Evolutionary conservation across 1,140 invertebrate species (phyloP), one percentile per base, ranked within the genome.

Genomic region (Drosophila kepulauana): DNA sequence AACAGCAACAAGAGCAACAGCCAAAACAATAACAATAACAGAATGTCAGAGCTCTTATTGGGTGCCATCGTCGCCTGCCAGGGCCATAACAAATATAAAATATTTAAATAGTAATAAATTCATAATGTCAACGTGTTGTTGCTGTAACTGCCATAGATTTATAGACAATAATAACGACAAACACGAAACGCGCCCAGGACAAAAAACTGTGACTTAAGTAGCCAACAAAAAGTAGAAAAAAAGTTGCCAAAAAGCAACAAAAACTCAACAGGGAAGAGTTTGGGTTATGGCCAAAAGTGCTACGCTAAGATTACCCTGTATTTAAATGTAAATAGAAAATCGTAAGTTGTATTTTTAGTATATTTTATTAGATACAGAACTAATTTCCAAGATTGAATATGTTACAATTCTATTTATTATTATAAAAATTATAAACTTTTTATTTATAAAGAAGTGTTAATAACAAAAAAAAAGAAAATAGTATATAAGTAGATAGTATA

Each of bases 51-150:
- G 43, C 62, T 58, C 84, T 85, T 81, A 84, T 84, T 75, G 78
- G 65, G 71, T 84, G 66, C 84, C 77, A 89, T 89, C 85, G 81
- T 88, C 85, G 84, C 84, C 85, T 89, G 85, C 75, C 75, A 72
- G 52, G 56, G 80, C 70, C 84, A 84, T 70, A 87, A 75, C 81
- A 88, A 71, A 88, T 85, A 89, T 88, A 89, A 88, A 88, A 89
- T 89, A 88, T 88, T 88, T 88, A 89, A 89, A 89, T 89, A 85
- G 81, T 89, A 90, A 89, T 89, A 89, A 89, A 89, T 89, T 89
- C 85, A 89, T 89, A 89, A 89, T 89, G 85, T 89, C 85, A 89
- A 79, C 85, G 85, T 87, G 70, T 73, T 61, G 80, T 78, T 78
- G 73, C 54, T 73, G 62, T 63, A 30, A 75, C 80, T 74, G 73